Conservation (phyloP, 2,888 invertebrate genomes). For the Hydropsyche betteni region DNA sequence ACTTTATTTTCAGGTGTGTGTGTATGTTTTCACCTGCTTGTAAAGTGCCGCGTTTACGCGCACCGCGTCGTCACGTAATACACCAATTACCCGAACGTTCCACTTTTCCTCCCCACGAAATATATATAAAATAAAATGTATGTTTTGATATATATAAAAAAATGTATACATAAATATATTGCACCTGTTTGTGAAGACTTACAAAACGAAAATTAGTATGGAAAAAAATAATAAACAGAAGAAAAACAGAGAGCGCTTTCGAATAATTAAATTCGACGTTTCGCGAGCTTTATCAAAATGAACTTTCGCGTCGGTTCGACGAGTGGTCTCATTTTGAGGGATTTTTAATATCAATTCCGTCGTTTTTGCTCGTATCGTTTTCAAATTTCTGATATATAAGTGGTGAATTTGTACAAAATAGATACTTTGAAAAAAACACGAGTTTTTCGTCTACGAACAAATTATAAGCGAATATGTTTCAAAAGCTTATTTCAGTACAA, state of each 20-base stretch:
- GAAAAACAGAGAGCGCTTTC: not conserved
- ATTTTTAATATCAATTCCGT: constrained; percentile 1
- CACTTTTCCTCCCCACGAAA: not conserved
- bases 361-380: not conserved
- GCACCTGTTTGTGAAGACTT: too few relatives aligned
- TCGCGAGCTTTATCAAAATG: constrained; percentile 4
- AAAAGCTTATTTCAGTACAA: too few relatives aligned
- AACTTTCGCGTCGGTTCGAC: not conserved
- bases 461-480: too few relatives aligned
- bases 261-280: not conserved
- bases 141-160: too few relatives aligned
- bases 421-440: too few relatives aligned
- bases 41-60: constrained; percentile 11
- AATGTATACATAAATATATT: too few relatives aligned
- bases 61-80: constrained; percentile 4
- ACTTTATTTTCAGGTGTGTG: constrained; percentile 17
- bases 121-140: too few relatives aligned
- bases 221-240: not conserved
- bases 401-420: too few relatives aligned
- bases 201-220: too few relatives aligned
- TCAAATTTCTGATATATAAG: too few relatives aligned
- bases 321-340: not conserved
- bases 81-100: constrained; percentile 23
- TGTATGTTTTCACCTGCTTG: constrained; percentile 3
- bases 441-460: too few relatives aligned